These are phyloP conservation scores for Nasonia oneida DNA, from an alignment of 2,888 invertebrate species.

Conservation along the genomic window DNA sequence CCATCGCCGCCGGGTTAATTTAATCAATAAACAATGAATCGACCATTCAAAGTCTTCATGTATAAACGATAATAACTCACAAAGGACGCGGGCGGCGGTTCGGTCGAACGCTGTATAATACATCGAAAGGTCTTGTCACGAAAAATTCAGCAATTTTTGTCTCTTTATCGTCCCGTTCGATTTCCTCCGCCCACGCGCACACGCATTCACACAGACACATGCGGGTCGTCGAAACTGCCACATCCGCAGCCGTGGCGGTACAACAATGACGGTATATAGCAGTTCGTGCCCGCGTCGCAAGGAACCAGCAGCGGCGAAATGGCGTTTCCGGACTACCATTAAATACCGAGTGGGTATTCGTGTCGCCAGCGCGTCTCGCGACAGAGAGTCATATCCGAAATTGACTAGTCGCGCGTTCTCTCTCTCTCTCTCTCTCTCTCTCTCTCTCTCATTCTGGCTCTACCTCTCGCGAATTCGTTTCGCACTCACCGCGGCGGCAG, in stretches of 20 bases:
- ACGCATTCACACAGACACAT: neutral
- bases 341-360: constrained; percentile 24
- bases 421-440: neutral
- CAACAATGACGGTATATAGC: neutral
- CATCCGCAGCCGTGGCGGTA: neutral
- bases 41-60: neutral
- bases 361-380: constrained; percentile 15
- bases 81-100: neutral
- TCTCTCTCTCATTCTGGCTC: neutral
- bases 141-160: constrained; percentile 1
- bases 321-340: constrained; percentile 6
- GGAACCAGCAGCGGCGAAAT: constrained; percentile 15
- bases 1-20: too few relatives aligned
- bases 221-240: neutral
- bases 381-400: constrained; percentile 9
- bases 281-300: neutral
- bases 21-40: too few relatives aligned
- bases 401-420: neutral
- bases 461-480: constrained; percentile 2
- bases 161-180: neutral
- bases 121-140: neutral
- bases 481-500: neutral
- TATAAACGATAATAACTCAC: neutral
- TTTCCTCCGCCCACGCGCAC: neutral
- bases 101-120: neutral